Percentiles rank a stretch among this genome's conserved stretches.
Evolutionary conservation across 2,113 vertebrate genomes (phyloP).

Genomic region (Spheniscus mendiculus): DNA sequence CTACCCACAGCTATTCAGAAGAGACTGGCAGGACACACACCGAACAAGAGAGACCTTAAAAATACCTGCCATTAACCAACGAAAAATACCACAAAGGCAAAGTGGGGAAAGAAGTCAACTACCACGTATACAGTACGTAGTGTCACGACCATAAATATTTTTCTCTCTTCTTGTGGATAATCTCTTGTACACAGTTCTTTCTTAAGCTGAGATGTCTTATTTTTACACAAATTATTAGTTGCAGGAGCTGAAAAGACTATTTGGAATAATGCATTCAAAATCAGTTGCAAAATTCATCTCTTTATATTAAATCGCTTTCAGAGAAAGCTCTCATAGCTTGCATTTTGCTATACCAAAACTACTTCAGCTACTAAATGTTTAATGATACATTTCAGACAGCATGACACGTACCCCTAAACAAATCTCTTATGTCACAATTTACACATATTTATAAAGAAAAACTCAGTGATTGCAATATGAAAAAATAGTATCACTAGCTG

Average conservation of each 20-base stretch:
- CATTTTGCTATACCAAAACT: background rate
- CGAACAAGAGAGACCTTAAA: background rate
- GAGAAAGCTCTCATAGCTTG: background rate
- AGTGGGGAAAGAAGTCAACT: rapidly evolving
- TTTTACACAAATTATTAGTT: background rate
- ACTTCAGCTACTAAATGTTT: slow-evolving; percentile 23
- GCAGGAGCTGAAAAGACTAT: background rate
- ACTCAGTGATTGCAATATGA: background rate
- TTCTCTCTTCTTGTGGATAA: background rate
- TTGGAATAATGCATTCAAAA: background rate
- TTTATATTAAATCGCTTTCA: background rate
- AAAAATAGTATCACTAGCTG: background rate
- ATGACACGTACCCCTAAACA: background rate
- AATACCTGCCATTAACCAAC: background rate
- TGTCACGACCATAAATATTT: background rate
- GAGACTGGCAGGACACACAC: background rate
- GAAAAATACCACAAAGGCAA: background rate
- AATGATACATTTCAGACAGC: background rate
- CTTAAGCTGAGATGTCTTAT: background rate
- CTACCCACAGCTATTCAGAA: background rate
- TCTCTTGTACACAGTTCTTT: background rate
- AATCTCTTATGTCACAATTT: background rate
- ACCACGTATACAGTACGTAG: rapidly evolving
- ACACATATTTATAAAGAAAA: background rate
- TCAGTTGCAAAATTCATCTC: background rate